These are phyloP conservation scores for Anthonomus grandis DNA, from an alignment of 1,140 invertebrate genomes.

Conservation along the genomic window DNA sequence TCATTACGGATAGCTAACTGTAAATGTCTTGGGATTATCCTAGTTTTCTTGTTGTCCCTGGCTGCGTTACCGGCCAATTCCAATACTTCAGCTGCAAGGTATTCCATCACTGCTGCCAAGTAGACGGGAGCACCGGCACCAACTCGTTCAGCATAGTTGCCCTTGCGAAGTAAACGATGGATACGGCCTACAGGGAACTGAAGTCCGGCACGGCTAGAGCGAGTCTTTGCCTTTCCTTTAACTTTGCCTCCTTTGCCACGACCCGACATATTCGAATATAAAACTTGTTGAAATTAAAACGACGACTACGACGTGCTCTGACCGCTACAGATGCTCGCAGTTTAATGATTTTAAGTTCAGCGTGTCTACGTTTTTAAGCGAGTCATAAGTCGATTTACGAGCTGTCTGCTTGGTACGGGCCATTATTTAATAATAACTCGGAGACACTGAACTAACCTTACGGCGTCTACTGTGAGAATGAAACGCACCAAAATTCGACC, in stretches of 20 bases:
- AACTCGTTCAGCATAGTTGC: conserved; percentile 69
- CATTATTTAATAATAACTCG: conserved; percentile 40
- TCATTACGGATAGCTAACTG: conserved; percentile 82
- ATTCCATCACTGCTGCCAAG: conserved; percentile 63
- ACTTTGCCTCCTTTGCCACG: conserved; percentile 62
- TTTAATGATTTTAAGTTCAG: no score
- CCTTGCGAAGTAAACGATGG: conserved; percentile 63
- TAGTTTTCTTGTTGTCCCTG: conserved; percentile 57
- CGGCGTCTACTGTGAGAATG: not conserved
- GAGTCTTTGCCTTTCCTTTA: conserved; percentile 46
- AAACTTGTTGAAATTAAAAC: no score
- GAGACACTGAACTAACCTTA: not conserved
- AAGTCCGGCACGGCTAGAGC: conserved; percentile 57
- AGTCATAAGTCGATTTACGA: conserved; percentile 81
- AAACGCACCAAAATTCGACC: not conserved
- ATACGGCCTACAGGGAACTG: conserved; percentile 72
- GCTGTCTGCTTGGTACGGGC: conserved; percentile 89
- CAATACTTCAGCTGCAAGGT: conserved; percentile 62
- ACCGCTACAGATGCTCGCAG: no score
- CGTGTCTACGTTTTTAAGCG: no score
- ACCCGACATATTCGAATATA: conserved; percentile 53
- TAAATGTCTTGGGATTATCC: conserved; percentile 80
- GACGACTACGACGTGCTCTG: no score
- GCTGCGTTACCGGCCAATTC: conserved; percentile 79
- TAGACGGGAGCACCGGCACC: conserved; percentile 70